These are phyloP conservation scores for Cygnus atratus DNA, from an alignment of 2,113 vertebrate species.

Conservation along the genomic window DNA sequence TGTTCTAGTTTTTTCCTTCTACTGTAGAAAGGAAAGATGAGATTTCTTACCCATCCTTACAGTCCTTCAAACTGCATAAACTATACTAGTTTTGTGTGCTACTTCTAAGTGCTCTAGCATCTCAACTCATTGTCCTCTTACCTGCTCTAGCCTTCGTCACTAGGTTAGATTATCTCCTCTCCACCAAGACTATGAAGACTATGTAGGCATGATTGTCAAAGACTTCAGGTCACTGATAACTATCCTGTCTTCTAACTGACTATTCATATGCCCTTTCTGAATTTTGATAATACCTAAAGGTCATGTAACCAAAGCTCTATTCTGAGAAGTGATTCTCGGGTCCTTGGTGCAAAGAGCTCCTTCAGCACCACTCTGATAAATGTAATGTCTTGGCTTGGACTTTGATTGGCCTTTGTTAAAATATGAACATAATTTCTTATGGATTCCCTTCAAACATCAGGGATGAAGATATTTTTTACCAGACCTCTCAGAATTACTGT, in stretches of 20 bases:
- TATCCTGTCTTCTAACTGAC: not conserved
- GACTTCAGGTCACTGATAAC: not conserved
- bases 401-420: not conserved
- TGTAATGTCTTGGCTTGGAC: fast-evolving
- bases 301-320: not conserved
- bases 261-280: not conserved
- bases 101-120: not conserved
- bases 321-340: not conserved
- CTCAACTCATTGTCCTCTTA: not conserved
- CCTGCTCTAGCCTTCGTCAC: not conserved
- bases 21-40: fast-evolving
- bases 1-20: not conserved
- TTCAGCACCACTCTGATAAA: not conserved
- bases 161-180: not conserved
- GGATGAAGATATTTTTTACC: not conserved
- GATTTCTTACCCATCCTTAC: not conserved
- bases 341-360: not conserved
- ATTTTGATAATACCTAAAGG: not conserved
- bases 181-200: not conserved
- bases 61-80: not conserved
- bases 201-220: not conserved
- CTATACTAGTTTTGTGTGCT: not conserved
- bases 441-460: not conserved
- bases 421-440: not conserved
- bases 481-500: not conserved